These are phyloP conservation scores for Petrocephalus schoutedeni DNA, from an alignment of 2,797 vertebrate genomes.

Conservation along the genomic window DNA sequence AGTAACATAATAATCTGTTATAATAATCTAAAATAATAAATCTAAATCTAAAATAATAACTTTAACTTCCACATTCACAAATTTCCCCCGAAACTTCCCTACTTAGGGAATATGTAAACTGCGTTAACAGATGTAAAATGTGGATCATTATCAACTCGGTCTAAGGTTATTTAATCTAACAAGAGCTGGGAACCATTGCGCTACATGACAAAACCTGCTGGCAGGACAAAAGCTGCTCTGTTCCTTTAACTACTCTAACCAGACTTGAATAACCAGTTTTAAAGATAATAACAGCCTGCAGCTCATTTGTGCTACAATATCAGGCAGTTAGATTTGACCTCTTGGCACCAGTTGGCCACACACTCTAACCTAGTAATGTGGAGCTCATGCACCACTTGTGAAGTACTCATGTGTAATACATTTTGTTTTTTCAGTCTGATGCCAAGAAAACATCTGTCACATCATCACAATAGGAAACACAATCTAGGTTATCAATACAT, in stretches of 20 bases:
- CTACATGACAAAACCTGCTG: not conserved
- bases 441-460: constrained; percentile 23
- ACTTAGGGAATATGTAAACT: not conserved
- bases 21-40: not conserved
- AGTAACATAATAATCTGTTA: not conserved
- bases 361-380: not conserved
- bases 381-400: not conserved
- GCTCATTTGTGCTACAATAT: not conserved
- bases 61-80: not conserved
- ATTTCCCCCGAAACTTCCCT: not conserved
- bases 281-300: not conserved
- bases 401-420: not conserved
- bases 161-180: not conserved
- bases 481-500: constrained; percentile 28
- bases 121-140: not conserved
- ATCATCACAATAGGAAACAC: constrained; percentile 39
- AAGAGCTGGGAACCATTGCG: not conserved
- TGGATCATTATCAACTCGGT: not conserved
- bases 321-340: not conserved
- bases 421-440: not conserved
- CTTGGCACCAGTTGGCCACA: not conserved
- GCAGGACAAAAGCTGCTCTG: not conserved
- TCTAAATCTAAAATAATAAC: not conserved
- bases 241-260: not conserved
- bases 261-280: not conserved